Base-by-base conservation (phyloP, 2,888 invertebrate genomes). In the Azorinus chamasolen region DNA sequence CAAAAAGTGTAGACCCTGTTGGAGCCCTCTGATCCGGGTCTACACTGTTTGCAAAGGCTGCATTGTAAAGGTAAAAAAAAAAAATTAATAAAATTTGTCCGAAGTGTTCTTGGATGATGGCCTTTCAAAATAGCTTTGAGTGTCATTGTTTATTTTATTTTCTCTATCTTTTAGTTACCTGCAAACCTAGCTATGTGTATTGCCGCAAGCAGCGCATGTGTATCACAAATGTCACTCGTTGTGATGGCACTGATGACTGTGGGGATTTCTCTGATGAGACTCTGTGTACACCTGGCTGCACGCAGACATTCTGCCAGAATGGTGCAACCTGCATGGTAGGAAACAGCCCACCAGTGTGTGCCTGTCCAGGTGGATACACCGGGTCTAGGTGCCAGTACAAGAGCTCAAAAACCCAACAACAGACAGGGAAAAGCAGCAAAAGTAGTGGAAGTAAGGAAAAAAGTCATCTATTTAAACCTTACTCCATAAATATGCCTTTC, bases 231-330 rank as follows among this genome's bases (percentile, higher is more conserved):
- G 45, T 65, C 8, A 81, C 79, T 14, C 82, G 78, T 14, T 88
- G 88, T 85, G 85, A 88, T 45, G 73, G 77, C 14, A 65, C 37
- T 0, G 71, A 83, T n/a, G 85, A 88, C 51, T 88, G 88, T 70
- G 77, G 79, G 10, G 85, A 85, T 41, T 70, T 65, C 2, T 73
- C 83, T 4, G 88, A 88, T 50, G 88, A 88, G 58, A 79, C 77
- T 45, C 32, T 83, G 20, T 88, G 88, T 73, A 73, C 51, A 5
- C 55, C 70, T 1, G 79, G 68, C 20, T 88, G 87, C 57, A 66
- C 75, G 24, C 57, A 53, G 41, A 83, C 80, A 57, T 86, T 80
- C 73, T 90, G 90, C 71, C 82, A 78, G 59, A 87, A 88, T 74
- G 84, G 84, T 22, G 88, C 86, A 37, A 66, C 54, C 0, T 90